Percentiles rank a stretch among this genome's conserved stretches.
Evolutionary conservation across 2,888 invertebrate genomes (phyloP).

Genomic region (Harmothoe impar): DNA sequence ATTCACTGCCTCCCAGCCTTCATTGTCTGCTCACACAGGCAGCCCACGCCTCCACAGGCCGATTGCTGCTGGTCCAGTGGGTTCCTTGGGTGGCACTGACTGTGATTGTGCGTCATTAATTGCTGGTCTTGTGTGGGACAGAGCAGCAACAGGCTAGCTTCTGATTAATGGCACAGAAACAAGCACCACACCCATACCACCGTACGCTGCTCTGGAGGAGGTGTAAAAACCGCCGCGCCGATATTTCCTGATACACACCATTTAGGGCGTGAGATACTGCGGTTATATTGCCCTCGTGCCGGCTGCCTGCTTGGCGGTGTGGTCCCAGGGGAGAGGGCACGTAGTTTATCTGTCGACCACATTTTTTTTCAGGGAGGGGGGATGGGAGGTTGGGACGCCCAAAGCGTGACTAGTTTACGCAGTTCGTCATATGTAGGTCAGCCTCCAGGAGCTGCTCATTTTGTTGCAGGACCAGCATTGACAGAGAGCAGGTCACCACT

Average conservation of each 20-base stretch:
- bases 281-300: background rate
- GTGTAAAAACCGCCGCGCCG: conserved; percentile 11
- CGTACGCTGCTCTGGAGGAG: no score
- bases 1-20: background rate
- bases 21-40: conserved; percentile 6
- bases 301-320: background rate
- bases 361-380: background rate
- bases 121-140: background rate
- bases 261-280: conserved; percentile 22
- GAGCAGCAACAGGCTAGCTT: background rate
- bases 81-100: background rate
- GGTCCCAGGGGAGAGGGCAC: background rate
- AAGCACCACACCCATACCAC: background rate
- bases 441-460: background rate
- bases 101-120: conserved; percentile 7
- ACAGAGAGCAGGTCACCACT: background rate
- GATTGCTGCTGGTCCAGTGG: conserved; percentile 6
- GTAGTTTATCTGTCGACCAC: conserved; percentile 58
- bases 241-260: conserved; percentile 12
- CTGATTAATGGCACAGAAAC: conserved; percentile 14
- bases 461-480: background rate
- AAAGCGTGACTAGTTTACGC: conserved; percentile 54
- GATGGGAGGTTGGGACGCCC: background rate
- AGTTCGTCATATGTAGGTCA: conserved; percentile 44
- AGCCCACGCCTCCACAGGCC: background rate